Percentiles rank a stretch among this genome's conserved stretches.
These are phyloP conservation scores for Hydrophis major DNA, from an alignment of 2,797 vertebrate species.

Conservation along the genomic window DNA sequence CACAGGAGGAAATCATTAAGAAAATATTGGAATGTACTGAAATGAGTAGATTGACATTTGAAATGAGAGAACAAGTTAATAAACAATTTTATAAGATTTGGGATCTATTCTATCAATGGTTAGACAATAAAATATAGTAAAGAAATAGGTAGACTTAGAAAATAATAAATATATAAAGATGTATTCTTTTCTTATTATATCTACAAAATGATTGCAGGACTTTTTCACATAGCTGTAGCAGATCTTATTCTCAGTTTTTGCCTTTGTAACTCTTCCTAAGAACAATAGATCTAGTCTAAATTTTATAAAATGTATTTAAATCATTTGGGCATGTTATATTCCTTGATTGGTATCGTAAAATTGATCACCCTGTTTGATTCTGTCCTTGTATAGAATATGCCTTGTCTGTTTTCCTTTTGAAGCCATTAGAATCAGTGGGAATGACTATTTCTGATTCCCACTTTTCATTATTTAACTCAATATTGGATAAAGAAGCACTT, in stretches of 20 bases:
- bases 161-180: no score
- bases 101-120: no score
- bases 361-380: neutral
- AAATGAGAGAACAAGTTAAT: no score
- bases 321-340: neutral
- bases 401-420: neutral
- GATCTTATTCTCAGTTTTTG: neutral
- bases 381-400: neutral
- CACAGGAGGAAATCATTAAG: no score
- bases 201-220: no score
- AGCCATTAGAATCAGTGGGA: neutral
- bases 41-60: no score
- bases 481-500: neutral
- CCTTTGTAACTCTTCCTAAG: neutral
- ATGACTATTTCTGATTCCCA: neutral
- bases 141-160: no score
- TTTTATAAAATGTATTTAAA: neutral
- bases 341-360: neutral
- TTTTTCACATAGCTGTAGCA: neutral
- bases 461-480: neutral
- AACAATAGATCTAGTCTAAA: neutral
- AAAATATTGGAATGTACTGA: no score
- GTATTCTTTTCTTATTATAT: no score
- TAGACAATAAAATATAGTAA: no score
- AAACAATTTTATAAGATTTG: no score